Evolutionary conservation across 2,888 invertebrate species (phyloP), one percentile per base, ranked within the genome.

Genomic region (Leptopilina drosophilae): DNA sequence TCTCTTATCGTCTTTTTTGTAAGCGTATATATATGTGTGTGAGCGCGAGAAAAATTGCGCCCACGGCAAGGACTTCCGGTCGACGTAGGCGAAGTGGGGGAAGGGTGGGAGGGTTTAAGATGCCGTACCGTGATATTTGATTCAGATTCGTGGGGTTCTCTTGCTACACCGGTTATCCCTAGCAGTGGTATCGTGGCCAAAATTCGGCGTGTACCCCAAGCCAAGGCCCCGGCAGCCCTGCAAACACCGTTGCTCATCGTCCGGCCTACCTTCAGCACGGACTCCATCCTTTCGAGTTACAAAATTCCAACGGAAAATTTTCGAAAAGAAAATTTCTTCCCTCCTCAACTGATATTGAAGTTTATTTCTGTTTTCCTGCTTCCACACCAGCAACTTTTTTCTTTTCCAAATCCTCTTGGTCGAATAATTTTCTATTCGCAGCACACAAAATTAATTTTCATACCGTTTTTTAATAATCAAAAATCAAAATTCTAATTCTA

Each of bases 221-320:
- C 87, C 76, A 91, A 86, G 65, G 87, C 87, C 80, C 90, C 87
- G 64, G 89, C 90, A 66, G 88, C 89, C 78, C 89, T 87, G 85
- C 83, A 91, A 76, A 91, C 87, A 80, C 91, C 91, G 80, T 84
- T 87, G 82, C 89, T 84, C 81, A 91, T 85, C 82, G 86, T 87
- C 85, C 90, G 90, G 77, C 91, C 89, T 81, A 88, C 90, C 84
- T 87, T 90, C 85, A 88, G 85, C 84, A 91, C 85, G 64, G 91
- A 89, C 84, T 91, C 91, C 91, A 91, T 91, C 76, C 76, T 79
- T 82, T 76, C 75, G 64, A 75, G 66, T 73, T 64, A 46, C 46
- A 73, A 26, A 3, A 15, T 59, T 62, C 49, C 49, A 2, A 33
- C 33, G 2, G 33, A 33, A 26, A 56, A 56, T 59, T 66, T 66